Evolutionary conservation across 92 coral and sea anemone genomes (phyloP).

Genomic region (Diadumene lineata): DNA sequence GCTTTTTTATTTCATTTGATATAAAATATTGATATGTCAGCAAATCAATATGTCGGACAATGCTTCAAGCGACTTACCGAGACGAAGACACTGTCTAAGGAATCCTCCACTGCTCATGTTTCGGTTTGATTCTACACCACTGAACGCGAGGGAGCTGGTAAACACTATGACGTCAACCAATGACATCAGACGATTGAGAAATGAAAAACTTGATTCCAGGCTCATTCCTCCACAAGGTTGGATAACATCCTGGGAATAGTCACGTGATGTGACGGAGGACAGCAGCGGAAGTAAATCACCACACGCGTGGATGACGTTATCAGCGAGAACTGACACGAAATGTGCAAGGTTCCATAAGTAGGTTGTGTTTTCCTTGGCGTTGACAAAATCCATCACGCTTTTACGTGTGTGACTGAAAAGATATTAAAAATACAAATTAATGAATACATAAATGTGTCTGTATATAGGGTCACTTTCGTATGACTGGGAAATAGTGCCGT

Average conservation of each 20-base stretch:
- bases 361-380: slow-evolving; percentile 88
- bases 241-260: slow-evolving; percentile 97
- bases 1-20: no score
- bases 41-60: neutral
- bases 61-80: slow-evolving; percentile 81
- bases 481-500: no score
- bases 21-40: no score
- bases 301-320: slow-evolving; percentile 95
- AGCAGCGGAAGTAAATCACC: slow-evolving; percentile 96
- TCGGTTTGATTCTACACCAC: slow-evolving; percentile 92
- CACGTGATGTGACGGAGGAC: slow-evolving; percentile 98
- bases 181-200: slow-evolving; percentile 92
- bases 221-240: slow-evolving; percentile 99
- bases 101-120: slow-evolving; percentile 96
- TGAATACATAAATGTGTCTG: no score
- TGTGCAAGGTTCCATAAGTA: slow-evolving; percentile 97
- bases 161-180: slow-evolving; percentile 96
- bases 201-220: slow-evolving; percentile 98
- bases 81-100: slow-evolving; percentile 90
- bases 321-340: slow-evolving; percentile 93
- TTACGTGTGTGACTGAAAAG: slow-evolving; percentile 85
- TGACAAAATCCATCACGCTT: slow-evolving; percentile 97
- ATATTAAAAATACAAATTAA: no score
- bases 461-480: no score
- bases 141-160: slow-evolving; percentile 94